Evolutionary conservation across 2,888 invertebrate species (phyloP).

Genomic region (Chrysomela aeneicollis): DNA sequence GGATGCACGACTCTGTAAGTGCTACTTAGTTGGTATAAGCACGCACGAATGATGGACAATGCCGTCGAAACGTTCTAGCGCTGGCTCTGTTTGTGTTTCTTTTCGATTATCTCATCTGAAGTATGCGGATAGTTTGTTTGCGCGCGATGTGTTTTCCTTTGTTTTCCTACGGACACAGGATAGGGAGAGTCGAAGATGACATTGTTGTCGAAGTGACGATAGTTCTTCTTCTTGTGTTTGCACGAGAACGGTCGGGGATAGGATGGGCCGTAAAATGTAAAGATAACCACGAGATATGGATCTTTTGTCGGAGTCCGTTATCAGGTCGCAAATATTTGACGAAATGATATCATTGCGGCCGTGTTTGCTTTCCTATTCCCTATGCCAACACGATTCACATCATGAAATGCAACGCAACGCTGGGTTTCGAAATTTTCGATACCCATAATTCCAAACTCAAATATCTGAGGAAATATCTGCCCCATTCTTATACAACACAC

Average conservation of each 20-base stretch:
- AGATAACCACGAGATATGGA: slow-evolving; percentile 37
- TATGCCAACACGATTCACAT: not conserved
- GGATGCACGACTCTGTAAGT: no score
- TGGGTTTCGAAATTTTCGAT: no score
- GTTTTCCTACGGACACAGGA: slow-evolving; percentile 5
- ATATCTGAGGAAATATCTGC: no score
- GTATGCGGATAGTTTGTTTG: not conserved
- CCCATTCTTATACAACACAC: no score
- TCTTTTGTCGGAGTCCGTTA: slow-evolving; percentile 32
- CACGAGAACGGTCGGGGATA: not conserved
- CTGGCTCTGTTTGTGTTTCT: slow-evolving; percentile 17
- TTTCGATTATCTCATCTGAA: not conserved
- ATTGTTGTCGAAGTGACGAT: not conserved
- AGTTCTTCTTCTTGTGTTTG: not conserved
- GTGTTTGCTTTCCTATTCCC: slow-evolving; percentile 11
- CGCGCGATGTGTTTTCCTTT: not conserved
- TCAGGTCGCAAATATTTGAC: slow-evolving; percentile 45
- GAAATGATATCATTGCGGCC: not conserved
- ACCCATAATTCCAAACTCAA: no score
- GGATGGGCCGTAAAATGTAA: not conserved
- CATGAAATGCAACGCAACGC: no score
- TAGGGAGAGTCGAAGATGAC: not conserved
- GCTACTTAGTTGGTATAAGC: no score
- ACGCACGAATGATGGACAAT: no score
- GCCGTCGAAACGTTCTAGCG: no score